Percentiles rank a stretch among this genome's conserved stretches.
Evolutionary conservation across 2,113 vertebrate genomes (phyloP).

Genomic region (Panthera uncia): DNA sequence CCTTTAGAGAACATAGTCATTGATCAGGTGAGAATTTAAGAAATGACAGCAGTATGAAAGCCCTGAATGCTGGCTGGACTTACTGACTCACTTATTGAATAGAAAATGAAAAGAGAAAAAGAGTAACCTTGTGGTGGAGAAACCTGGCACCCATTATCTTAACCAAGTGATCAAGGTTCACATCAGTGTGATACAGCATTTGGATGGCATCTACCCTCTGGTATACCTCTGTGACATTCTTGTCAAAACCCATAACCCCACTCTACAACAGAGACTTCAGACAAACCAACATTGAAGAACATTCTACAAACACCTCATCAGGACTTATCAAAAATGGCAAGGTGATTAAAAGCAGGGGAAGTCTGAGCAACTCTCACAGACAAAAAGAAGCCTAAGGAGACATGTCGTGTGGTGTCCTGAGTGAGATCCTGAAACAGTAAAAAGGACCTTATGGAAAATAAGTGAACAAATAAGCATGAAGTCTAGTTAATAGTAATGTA

Average conservation of each 20-base stretch:
- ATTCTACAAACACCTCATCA: not conserved
- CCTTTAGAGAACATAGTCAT: not conserved
- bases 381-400: not conserved
- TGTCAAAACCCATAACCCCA: not conserved
- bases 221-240: not conserved
- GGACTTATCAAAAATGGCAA: not conserved
- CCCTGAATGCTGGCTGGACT: not conserved
- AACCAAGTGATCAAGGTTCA: not conserved
- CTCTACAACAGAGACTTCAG: not conserved
- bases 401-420: not conserved
- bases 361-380: not conserved
- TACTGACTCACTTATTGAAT: not conserved
- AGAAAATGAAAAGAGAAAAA: not conserved
- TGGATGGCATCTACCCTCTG: not conserved
- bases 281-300: not conserved
- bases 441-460: not conserved
- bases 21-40: not conserved
- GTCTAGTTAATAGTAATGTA: not conserved
- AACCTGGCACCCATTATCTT: not conserved
- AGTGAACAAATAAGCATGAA: not conserved
- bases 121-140: not conserved
- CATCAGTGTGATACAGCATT: not conserved
- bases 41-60: not conserved
- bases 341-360: not conserved
- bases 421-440: not conserved